These are phyloP conservation scores for Bubo bubo DNA, from an alignment of 2,113 vertebrate genomes.

Conservation along the genomic window DNA sequence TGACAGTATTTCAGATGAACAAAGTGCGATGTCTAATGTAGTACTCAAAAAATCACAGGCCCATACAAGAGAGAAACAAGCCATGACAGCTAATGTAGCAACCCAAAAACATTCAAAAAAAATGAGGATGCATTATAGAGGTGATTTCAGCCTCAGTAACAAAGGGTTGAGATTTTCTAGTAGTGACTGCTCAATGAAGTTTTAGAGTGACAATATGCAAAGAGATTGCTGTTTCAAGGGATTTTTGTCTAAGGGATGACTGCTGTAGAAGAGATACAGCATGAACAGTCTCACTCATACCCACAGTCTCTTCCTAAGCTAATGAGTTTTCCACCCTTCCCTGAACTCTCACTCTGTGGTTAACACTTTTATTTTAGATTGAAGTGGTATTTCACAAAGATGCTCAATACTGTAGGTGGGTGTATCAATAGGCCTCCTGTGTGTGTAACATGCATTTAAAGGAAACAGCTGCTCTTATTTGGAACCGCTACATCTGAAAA, in stretches of 20 bases:
- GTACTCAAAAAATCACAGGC: background rate
- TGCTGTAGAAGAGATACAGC: background rate
- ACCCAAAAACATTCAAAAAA: background rate
- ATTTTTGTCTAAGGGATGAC: background rate
- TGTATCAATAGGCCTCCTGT: background rate
- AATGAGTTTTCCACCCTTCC: background rate
- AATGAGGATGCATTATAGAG: background rate
- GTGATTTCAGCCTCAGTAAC: background rate
- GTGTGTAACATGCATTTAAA: background rate
- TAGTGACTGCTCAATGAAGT: background rate
- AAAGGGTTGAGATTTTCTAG: background rate
- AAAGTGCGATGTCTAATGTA: background rate
- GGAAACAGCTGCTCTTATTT: background rate
- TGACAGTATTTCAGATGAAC: background rate
- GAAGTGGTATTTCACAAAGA: background rate
- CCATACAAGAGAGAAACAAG: background rate
- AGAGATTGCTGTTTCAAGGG: background rate
- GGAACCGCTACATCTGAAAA: background rate
- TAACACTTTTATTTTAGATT: background rate
- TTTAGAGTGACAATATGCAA: background rate
- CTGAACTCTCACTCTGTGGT: background rate
- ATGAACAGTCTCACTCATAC: background rate
- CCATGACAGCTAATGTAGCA: background rate
- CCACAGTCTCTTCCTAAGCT: background rate
- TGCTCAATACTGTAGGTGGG: background rate